Base-by-base conservation (phyloP, 1,140 invertebrate genomes). In the Drosophila virilis region DNA sequence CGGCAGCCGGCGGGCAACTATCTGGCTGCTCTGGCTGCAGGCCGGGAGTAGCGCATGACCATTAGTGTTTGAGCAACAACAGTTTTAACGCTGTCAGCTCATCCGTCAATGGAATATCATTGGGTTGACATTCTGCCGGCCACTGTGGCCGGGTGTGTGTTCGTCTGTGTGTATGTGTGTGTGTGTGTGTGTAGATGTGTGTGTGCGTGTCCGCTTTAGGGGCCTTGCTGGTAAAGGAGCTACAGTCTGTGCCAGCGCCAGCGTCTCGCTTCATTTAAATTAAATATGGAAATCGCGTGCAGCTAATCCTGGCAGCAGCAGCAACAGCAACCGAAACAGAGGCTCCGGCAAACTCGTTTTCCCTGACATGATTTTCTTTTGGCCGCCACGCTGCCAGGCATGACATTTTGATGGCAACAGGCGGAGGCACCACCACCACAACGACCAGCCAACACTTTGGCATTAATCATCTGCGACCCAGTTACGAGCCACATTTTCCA, bases 1-100 rank as follows among this genome's bases (percentile, higher is more conserved):
- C n/a, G 17, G 46, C 46, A 12, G 22, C 32, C 28, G 4, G 38
- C 38, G 7, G 35, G 22, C 22, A 46, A 22, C 45, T 46, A 17
- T 46, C 8, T n/a, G 4, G 12, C 38, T 42, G 40, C 51, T 42
- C 62, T 48, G 50, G 73, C 32, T 52, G 60, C 40, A 32, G 42
- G 13, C 42, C 57, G 35, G 57, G 42, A 59, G 42, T 15, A 68
- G 69, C 68, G 68, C 60, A 80, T 90, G 81, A 78, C 89, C 78
- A 91, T 91, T 91, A 91, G 89, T 91, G 89, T 91, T 91, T 77
- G 89, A 77, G 74, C 85, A 91, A 90, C 90, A 91, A 91, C 90
- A 91, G 90, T 91, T 90, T 90, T 91, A 91, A 90, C 90, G 83
- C 90, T 91, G 90, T 91, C 90, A 91, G 83, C 90, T 91, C 90